Base-by-base conservation (phyloP, 2,113 vertebrate species). In the Alethe castanea region DNA sequence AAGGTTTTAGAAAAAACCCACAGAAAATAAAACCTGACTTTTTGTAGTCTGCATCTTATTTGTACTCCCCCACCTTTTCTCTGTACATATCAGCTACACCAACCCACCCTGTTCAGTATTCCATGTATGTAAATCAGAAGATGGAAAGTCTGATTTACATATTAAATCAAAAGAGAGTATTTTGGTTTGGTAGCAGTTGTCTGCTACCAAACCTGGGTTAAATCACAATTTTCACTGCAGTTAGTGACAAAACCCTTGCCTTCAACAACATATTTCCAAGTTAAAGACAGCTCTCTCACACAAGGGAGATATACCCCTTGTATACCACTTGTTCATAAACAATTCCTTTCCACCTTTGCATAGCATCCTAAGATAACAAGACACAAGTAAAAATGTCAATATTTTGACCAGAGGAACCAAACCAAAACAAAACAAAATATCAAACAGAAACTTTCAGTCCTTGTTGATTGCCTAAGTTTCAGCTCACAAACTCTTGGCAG, bases 271-370 rank as follows among this genome's bases (percentile, higher is more conserved):
- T 5, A 5, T 57, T 84, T 22, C 33, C 14, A 11, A 45, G 16
- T 2, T 42, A 22, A 64, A 24, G 64, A 24, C 29, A 57, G 16
- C 8, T 70, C 5, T 61, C 12, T 86, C 16, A 20, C 18, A 74
- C 12, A 82, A 54, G 4, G 7, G 1, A 56, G 40, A 40, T 40
- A 40, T 40, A 40, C 40, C 40, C 40, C 40, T 40, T 38, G 38
- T 38, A 2, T 18, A 56, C 1, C 11, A 14, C n/a, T 66, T 3
- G 0, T 61, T 47, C 24, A 47, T 45, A 60, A 45, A 50, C 2
- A 40, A n/a, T 56, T 69, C 23, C 26, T 47, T 91, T 79, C 36
- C n/a, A 20, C 2, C 5, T 65, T 60, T 36, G 36, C 20, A 2
- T 7, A 56, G 2, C 57, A 79, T 35, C 12, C 2, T 40, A 70